A percentile compares a stretch with the other conserved stretches of the same genome.
These are phyloP conservation scores for Fragum fragum DNA, from an alignment of 2,888 invertebrate genomes.

Conservation along the genomic window DNA sequence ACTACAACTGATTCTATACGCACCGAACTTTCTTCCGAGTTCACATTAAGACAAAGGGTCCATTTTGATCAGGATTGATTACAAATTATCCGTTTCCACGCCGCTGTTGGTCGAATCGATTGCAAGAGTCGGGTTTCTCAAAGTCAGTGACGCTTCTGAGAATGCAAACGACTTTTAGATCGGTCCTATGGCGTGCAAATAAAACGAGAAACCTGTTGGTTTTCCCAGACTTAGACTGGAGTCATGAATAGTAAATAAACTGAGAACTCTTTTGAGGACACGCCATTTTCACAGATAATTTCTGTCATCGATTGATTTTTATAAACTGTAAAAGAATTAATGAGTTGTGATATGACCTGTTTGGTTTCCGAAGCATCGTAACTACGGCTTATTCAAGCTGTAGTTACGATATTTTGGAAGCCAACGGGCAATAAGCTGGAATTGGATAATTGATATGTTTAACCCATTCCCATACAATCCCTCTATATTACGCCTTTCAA, in stretches of 20 bases:
- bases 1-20: too few relatives aligned
- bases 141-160: constrained; percentile 54
- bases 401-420: too few relatives aligned
- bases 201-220: constrained; percentile 42
- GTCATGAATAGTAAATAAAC: constrained; percentile 50
- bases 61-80: not conserved
- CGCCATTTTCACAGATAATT: constrained; percentile 12
- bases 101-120: constrained; percentile 28
- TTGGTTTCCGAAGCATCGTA: too few relatives aligned
- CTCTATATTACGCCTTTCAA: too few relatives aligned
- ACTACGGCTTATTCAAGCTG: too few relatives aligned
- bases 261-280: constrained; percentile 1
- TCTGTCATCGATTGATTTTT: not conserved
- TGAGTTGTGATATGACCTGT: not conserved
- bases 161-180: constrained; percentile 24
- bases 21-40: too few relatives aligned
- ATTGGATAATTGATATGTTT: too few relatives aligned
- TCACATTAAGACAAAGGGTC: too few relatives aligned
- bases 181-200: constrained; percentile 15
- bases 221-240: constrained; percentile 51
- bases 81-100: constrained; percentile 4
- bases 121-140: constrained; percentile 28
- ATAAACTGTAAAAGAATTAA: not conserved
- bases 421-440: too few relatives aligned
- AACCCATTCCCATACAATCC: too few relatives aligned